Evolutionary conservation across 64 coral and sea anemone species (phyloP).

Genomic region (Porites australiensis): DNA sequence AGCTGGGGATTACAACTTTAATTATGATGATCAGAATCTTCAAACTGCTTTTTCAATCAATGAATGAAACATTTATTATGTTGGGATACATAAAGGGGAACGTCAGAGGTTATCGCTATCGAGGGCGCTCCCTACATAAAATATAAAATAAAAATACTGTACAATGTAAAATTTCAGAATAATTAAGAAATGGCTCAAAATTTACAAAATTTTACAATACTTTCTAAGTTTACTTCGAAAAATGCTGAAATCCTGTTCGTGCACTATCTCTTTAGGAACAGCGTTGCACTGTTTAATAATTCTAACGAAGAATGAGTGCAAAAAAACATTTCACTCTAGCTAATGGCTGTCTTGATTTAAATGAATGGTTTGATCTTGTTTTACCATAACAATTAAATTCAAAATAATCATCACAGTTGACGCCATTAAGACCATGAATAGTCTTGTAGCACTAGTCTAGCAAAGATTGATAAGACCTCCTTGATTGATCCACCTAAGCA

Average conservation of each 20-base stretch:
- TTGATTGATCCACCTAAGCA: background rate
- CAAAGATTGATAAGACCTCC: background rate
- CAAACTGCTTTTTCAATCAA: no score
- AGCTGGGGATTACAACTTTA: no score
- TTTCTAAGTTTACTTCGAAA: background rate
- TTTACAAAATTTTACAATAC: background rate
- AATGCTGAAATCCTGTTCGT: background rate
- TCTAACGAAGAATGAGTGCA: no score
- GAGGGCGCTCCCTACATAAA: background rate
- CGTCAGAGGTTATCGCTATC: background rate
- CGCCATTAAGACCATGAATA: background rate
- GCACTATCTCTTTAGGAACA: no score
- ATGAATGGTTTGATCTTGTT: no score
- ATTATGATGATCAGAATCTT: no score
- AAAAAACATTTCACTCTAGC: no score
- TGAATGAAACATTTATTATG: conserved; percentile 11
- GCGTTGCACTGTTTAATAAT: no score
- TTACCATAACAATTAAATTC: no score
- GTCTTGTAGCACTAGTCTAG: conserved; percentile 1
- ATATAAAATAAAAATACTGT: background rate
- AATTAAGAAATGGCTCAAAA: no score
- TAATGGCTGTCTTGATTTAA: no score
- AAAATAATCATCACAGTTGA: no score
- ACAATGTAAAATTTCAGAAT: background rate
- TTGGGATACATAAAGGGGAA: background rate